Evolutionary conservation across 2,113 vertebrate genomes (phyloP).

Genomic region (Ursus arctos): DNA sequence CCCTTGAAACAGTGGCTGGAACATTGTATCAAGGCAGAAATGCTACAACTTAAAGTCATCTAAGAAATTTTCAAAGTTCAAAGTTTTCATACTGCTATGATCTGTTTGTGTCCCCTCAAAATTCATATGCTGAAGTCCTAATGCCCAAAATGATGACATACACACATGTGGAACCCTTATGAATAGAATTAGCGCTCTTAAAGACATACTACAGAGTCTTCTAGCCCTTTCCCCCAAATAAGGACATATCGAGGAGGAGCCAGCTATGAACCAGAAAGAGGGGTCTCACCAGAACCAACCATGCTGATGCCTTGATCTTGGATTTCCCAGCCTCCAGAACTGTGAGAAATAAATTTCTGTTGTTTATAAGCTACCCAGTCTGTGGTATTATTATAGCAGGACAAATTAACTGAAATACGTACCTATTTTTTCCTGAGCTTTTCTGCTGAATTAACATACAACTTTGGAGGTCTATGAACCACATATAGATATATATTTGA

Average conservation of each 20-base stretch:
- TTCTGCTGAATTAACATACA: slow-evolving; percentile 6
- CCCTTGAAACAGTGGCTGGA: neutral
- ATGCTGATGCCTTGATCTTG: neutral
- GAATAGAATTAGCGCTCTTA: neutral
- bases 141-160: neutral
- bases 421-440: neutral
- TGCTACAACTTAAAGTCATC: neutral
- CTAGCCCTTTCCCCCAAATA: neutral
- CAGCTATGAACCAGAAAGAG: neutral
- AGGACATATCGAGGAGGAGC: neutral
- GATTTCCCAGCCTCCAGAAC: neutral
- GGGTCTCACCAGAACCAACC: neutral
- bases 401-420: neutral
- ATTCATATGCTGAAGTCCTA: neutral
- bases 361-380: neutral
- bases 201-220: neutral
- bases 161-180: neutral
- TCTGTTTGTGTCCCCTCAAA: neutral
- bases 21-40: neutral
- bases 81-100: neutral
- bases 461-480: neutral
- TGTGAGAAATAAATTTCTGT: neutral
- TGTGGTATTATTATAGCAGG: neutral
- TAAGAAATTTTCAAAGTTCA: neutral
- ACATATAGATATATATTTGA: neutral